These are phyloP conservation scores for Melikaiella ostensackeni DNA, from an alignment of 2,888 invertebrate species.

Conservation along the genomic window DNA sequence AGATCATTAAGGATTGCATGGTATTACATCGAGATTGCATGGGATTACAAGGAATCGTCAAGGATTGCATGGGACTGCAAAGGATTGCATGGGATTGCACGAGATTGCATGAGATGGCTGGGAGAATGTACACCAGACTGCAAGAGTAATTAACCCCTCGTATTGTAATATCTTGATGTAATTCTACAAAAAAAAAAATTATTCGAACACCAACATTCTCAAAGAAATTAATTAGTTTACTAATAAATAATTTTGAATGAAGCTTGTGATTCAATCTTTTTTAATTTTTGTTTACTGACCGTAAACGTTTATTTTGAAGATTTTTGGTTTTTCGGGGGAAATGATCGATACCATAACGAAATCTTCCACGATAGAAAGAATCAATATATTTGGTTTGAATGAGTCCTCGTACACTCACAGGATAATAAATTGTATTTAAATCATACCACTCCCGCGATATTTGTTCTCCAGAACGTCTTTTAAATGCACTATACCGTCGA, in stretches of 20 bases:
- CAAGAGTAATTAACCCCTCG: too few relatives aligned
- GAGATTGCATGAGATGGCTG: too few relatives aligned
- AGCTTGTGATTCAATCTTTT: background rate
- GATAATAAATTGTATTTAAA: slow-evolving; percentile 86
- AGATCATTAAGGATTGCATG: too few relatives aligned
- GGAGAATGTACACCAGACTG: too few relatives aligned
- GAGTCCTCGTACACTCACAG: slow-evolving; percentile 80
- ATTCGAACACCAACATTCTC: too few relatives aligned
- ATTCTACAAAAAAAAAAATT: too few relatives aligned
- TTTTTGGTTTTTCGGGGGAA: slow-evolving; percentile 74
- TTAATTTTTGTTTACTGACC: slow-evolving; percentile 56
- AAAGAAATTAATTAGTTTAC: too few relatives aligned
- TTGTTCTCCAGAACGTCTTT: slow-evolving; percentile 60
- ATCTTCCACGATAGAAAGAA: slow-evolving; percentile 83
- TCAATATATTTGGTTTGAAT: slow-evolving; percentile 83
- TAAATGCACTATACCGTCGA: slow-evolving; percentile 77
- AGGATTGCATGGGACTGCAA: too few relatives aligned
- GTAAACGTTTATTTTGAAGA: slow-evolving; percentile 69
- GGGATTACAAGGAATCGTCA: too few relatives aligned
- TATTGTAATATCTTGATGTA: too few relatives aligned
- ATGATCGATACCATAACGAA: slow-evolving; percentile 78
- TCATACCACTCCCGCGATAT: slow-evolving; percentile 81
- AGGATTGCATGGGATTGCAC: too few relatives aligned
- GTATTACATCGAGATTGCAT: too few relatives aligned
- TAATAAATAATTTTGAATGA: background rate